Percentiles rank a stretch among this genome's conserved stretches.
These are phyloP conservation scores for Lucifuga dentata DNA, from an alignment of 2,113 vertebrate genomes.

Conservation along the genomic window DNA sequence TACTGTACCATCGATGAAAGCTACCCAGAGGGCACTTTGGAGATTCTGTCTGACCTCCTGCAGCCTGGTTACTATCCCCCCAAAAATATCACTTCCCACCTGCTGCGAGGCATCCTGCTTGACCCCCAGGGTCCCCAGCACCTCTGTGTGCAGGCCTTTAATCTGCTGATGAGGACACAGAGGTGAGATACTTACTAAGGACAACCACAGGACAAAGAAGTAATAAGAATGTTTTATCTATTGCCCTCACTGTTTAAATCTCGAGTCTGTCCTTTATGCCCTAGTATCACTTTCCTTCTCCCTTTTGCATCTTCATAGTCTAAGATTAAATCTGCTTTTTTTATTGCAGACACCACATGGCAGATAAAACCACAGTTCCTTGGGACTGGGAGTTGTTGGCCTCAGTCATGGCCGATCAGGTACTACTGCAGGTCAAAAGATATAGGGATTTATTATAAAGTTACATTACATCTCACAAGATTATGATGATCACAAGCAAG, in stretches of 20 bases:
- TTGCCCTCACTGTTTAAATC: constrained; percentile 1
- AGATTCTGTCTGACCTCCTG: constrained; percentile 91
- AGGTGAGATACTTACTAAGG: constrained; percentile 79
- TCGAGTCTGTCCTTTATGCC: neutral
- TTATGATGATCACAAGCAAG: too few species aligned
- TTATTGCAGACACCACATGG: constrained; percentile 88
- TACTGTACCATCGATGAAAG: constrained; percentile 90
- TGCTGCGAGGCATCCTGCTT: constrained; percentile 87
- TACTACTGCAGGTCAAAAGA: constrained; percentile 57
- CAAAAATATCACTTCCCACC: constrained; percentile 83
- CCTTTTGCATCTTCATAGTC: constrained; percentile 10
- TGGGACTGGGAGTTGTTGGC: constrained; percentile 93
- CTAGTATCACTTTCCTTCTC: neutral
- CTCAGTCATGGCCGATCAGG: constrained; percentile 86
- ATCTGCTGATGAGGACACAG: constrained; percentile 92
- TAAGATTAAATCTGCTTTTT: constrained; percentile 16
- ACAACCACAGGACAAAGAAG: neutral
- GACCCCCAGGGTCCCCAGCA: constrained; percentile 72
- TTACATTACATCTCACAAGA: too few species aligned
- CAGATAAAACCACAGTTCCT: constrained; percentile 79
- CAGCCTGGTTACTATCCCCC: constrained; percentile 86
- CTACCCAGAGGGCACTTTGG: constrained; percentile 87
- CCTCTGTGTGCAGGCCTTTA: constrained; percentile 87
- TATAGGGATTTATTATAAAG: too few species aligned
- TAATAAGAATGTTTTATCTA: neutral